Evolutionary conservation across 2,797 vertebrate species (phyloP).

Genomic region (Rhabdophis nuchalis): DNA sequence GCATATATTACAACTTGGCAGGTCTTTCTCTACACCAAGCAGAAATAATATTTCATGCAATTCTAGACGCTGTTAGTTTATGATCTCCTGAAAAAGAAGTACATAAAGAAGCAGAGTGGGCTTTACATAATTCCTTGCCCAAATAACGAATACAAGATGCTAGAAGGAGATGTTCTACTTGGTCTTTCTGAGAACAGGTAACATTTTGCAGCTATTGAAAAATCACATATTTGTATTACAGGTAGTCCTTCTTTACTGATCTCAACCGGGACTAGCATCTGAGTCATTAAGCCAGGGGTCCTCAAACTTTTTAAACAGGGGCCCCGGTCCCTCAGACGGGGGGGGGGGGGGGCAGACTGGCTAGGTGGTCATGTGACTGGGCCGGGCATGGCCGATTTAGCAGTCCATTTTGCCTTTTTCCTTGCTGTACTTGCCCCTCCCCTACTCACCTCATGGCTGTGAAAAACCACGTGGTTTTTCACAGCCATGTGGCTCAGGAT

Average conservation of each 20-base stretch:
- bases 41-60: not conserved
- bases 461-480: too few relatives aligned
- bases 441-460: too few relatives aligned
- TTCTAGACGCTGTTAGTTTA: constrained; percentile 66
- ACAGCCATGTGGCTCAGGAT: too few relatives aligned
- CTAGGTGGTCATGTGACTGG: too few relatives aligned
- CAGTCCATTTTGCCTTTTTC: too few relatives aligned
- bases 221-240: not conserved
- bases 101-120: constrained; percentile 66
- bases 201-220: constrained; percentile 26
- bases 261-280: not conserved
- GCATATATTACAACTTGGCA: not conserved
- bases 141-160: constrained; percentile 66
- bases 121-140: constrained; percentile 64
- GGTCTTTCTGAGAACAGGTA: constrained; percentile 71
- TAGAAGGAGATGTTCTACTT: constrained; percentile 63
- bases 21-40: not conserved
- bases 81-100: constrained; percentile 68
- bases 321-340: too few relatives aligned
- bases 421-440: too few relatives aligned
- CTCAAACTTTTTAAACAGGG: too few relatives aligned
- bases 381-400: too few relatives aligned
- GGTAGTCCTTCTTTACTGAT: not conserved
- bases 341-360: too few relatives aligned
- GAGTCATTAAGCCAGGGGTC: not conserved